Percentiles rank a stretch among this genome's conserved stretches.
phyloP scores from a whole-genome alignment of 2,888 invertebrate species.

The Machimus rusticus region DNA sequence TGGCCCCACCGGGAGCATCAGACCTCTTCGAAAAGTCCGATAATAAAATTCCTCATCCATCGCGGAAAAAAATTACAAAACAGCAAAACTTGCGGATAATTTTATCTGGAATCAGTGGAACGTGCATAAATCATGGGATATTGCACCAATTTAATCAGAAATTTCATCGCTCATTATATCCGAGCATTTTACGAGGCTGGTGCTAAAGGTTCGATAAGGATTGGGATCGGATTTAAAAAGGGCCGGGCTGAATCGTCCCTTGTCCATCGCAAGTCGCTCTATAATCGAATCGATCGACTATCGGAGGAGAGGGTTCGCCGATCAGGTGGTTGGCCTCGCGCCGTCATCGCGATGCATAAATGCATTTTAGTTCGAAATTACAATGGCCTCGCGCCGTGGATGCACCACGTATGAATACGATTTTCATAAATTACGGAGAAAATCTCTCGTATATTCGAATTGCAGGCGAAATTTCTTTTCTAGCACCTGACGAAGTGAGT shows the following conservation, averaged over 20 bases:
- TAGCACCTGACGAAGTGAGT: background rate
- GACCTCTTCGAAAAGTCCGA: background rate
- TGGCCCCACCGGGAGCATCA: background rate
- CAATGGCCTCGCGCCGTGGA: background rate
- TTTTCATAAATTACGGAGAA: conserved; percentile 11
- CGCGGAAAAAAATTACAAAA: background rate
- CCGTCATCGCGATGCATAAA: background rate
- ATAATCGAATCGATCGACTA: background rate
- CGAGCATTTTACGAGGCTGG: background rate
- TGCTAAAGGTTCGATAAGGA: background rate
- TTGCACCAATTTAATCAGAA: background rate
- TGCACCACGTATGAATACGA: background rate
- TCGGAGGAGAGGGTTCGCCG: background rate
- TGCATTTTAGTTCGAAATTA: background rate
- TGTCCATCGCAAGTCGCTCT: background rate
- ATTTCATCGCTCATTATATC: background rate
- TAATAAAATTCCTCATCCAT: background rate
- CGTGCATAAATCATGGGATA: background rate
- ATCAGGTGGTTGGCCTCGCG: background rate
- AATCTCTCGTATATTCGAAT: background rate
- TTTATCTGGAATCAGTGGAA: background rate
- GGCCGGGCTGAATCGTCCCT: background rate
- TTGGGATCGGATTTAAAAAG: background rate
- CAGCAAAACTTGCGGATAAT: background rate
- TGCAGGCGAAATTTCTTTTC: conserved; percentile 4